phyloP scores from a whole-genome alignment of 2,888 invertebrate genomes.

The Cephus sareptanus region DNA sequence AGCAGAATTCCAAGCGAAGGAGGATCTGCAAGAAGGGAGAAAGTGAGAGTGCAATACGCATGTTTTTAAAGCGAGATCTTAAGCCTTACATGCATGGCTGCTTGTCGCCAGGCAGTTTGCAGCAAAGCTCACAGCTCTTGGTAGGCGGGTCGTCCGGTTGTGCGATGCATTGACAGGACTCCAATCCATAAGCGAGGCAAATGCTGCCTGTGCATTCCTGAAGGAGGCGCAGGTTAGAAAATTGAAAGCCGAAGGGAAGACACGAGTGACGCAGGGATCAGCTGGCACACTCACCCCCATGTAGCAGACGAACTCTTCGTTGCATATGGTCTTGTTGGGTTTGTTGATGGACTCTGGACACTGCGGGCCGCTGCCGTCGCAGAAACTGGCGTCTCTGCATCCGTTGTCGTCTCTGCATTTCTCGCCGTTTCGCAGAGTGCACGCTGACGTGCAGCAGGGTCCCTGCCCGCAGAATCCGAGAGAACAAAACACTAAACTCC shows the following conservation, averaged over 20 bases:
- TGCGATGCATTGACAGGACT: conserved; percentile 91
- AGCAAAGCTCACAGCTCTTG: conserved; percentile 91
- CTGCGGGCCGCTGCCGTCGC: conserved; percentile 85
- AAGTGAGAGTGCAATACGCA: conserved; percentile 7
- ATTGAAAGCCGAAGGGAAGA: not conserved
- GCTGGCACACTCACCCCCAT: conserved; percentile 80
- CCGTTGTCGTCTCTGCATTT: conserved; percentile 93
- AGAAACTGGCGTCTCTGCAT: conserved; percentile 89
- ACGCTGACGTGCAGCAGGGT: conserved; percentile 90
- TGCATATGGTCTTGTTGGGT: conserved; percentile 92
- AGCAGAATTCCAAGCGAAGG: conserved; percentile 86
- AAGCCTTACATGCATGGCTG: conserved; percentile 75
- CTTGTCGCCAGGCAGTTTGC: conserved; percentile 83
- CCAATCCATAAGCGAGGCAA: conserved; percentile 92
- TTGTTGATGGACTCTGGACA: conserved; percentile 93
- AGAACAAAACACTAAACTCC: not conserved
- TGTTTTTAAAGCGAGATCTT: not conserved
- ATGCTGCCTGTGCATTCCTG: conserved; percentile 95
- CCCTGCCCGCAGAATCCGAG: conserved; percentile 70
- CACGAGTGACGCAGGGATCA: not conserved
- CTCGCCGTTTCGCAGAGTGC: conserved; percentile 83
- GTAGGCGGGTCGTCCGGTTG: conserved; percentile 80
- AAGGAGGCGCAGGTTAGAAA: conserved; percentile 23
- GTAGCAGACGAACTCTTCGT: conserved; percentile 95
- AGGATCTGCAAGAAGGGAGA: conserved; percentile 69